phyloP scores from a whole-genome alignment of 2,113 vertebrate species.

The Apus apus region DNA sequence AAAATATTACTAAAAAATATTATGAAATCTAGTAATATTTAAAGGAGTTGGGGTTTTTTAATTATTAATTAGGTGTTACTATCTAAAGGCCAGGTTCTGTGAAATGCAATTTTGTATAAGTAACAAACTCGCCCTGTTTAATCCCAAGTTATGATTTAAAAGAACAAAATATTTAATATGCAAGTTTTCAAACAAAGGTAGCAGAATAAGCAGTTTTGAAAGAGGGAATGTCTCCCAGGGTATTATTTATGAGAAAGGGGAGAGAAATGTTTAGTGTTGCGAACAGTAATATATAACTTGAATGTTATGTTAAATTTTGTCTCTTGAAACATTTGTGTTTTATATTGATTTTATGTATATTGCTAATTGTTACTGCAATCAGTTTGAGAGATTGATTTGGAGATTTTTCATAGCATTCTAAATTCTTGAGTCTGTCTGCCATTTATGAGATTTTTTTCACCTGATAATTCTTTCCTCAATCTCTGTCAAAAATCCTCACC shows the following conservation, averaged over 20 bases:
- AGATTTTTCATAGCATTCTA: not conserved
- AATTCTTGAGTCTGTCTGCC: not conserved
- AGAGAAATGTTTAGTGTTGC: not conserved
- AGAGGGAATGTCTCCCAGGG: not conserved
- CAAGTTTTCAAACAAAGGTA: not conserved
- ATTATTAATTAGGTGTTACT: not conserved
- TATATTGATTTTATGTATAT: not conserved
- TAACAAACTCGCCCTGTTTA: not conserved
- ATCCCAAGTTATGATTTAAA: not conserved
- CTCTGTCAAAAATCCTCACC: not conserved
- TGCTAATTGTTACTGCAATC: not conserved
- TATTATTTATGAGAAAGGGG: not conserved
- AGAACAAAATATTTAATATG: not conserved
- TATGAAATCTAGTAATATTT: not conserved
- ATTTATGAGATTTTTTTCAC: not conserved
- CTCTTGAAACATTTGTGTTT: not conserved
- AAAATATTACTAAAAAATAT: not conserved
- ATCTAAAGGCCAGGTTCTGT: not conserved
- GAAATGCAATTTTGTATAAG: not conserved
- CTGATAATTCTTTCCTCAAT: not conserved
- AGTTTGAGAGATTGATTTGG: not conserved
- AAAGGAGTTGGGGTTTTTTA: not conserved
- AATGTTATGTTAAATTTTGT: not conserved
- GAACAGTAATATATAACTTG: not conserved
- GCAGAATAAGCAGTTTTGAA: not conserved